Evolutionary conservation across 2,888 invertebrate species (phyloP), one percentile per base, ranked within the genome.

Genomic region (Latrodectus elegans): DNA sequence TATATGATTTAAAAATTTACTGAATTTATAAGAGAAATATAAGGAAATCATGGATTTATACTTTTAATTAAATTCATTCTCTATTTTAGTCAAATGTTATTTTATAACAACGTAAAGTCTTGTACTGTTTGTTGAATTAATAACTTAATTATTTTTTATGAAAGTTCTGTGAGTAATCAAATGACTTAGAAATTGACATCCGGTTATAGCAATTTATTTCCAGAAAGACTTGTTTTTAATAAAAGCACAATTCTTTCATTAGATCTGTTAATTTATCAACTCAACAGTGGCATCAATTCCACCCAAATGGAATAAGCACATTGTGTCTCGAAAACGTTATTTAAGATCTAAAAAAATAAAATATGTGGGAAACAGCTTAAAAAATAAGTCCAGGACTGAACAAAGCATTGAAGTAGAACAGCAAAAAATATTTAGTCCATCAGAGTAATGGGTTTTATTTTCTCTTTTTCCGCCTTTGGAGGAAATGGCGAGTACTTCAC

Each of bases 361-460:
- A 60, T 15, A 60, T 60, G 60, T 12, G n/a, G 14, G 60, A 60
- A n/a, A 60, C 12, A n/a, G 12, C 14, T 15, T 15, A 60, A 55
- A 60, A 60, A 60, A 60, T 60, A 60, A 12, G 14, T 60, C 60
- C 6, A 60, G 60, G 10, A 60, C 10, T 12, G 53, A 22, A 80
- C 49, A 80, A 72, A 14, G n/a, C 26, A 60, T 15, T 26, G 72
- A 72, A 55, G 65, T 38, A 22, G 74, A 38, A 38, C 38, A 38
- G 38, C 38, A 38, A 38, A 38, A 68, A 74, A 77, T 84, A 77
- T 77, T 76, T 60, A 52, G 70, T 65, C 77, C 73, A 77, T 84
- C 84, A 84, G 38, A 77, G 70, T 84, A 84, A 84, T 84, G 84
- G 84, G 77, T 71, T 84, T 84, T 76, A 68, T 77, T 84, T 77